Base-by-base conservation (phyloP, 2,113 vertebrate genomes). In the Psophia crepitans region DNA sequence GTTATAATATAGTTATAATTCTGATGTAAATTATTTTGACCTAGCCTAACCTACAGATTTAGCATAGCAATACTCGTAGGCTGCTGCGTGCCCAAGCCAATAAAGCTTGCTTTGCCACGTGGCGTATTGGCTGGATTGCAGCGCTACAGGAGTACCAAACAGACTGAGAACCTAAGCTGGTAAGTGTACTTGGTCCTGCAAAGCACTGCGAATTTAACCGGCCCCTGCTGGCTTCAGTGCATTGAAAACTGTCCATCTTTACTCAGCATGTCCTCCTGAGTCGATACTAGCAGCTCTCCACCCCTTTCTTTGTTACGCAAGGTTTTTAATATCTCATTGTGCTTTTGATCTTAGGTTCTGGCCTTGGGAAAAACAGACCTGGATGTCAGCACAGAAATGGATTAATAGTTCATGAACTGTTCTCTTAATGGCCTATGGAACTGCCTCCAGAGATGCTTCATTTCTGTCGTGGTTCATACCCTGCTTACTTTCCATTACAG, bases 381-480 rank as follows among this genome's bases (percentile, higher is more conserved):
- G 68, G 68, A 87, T 87, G 64, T 84, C 69, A 93, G 93, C 44
- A n/a, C 21, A 80, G 56, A 84, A 74, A 27, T 20, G n/a, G 58
- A 87, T 93, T 79, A 95, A 69, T 89, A 84, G 87, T 84, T 95
- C 73, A 93, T 81, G 81, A 94, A 93, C 84, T 70, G 73, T 41
- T 89, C 69, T 91, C 69, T 73, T 96, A 93, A 84, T 70, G 73
- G 68, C 32, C 41, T 94, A 74, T 58, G 46, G 77, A 89, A 93
- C 1, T 84, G 81, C 90, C 65, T 94, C 60, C 73, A 84, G 81
- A 95, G 60, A 43, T 58, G n/a, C 73, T 84, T 78, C 20, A 56
- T 51, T 84, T 87, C 74, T 75, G 69, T 64, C 11, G 0, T 18
- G 69, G 68, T 81, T 94, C 78, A 46, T 51, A 79, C 30, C 14